Base-by-base conservation (phyloP, 2,888 invertebrate genomes). In the Aphrophora alni region DNA sequence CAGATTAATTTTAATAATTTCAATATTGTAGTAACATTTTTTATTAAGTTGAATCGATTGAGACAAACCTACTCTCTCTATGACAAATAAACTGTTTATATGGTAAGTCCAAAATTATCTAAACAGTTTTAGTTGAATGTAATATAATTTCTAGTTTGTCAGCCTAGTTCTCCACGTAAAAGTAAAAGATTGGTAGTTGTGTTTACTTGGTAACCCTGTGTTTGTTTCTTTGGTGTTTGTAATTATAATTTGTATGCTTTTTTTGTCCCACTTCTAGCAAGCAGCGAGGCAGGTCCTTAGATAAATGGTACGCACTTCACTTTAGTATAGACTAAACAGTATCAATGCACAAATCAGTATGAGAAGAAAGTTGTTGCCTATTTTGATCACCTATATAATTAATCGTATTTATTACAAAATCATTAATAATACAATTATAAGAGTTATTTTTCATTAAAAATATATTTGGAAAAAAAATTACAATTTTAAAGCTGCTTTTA, bases 201-300 rank as follows among this genome's bases (percentile, higher is more conserved):
- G n/a, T n/a, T n/a, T 21, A 59, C 59, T 59, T 59, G 59, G 59
- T 59, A 59, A 59, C 59, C 59, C 21, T 59, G 59, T 59, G 59
- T 59, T 59, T 21, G 5, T 7, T 21, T 21, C 59, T 51, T 59
- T 75, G 25, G 44, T 51, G 28, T 59, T 28, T 38, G 75, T 44
- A 59, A 24, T 28, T 59, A 33, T 59, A 75, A 73, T 73, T 73
- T 73, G 33, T 28, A 69, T 77, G 28, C 38, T 69, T 77, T 70
- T 28, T 68, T 77, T 77, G 59, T 69, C 77, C 70, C 26, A 59
- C 59, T 77, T 44, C 74, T 79, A 84, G 84, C 84, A 84, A 83
- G 82, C 84, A 83, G 80, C 82, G 82, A 80, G 83, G 83, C 80
- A 75, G 79, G 73, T 59, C 78, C 77, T 71, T 81, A 78, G 77